Evolutionary conservation across 2,888 invertebrate genomes (phyloP), one percentile per base, ranked within the genome.

Genomic region (Phorcus lineatus): DNA sequence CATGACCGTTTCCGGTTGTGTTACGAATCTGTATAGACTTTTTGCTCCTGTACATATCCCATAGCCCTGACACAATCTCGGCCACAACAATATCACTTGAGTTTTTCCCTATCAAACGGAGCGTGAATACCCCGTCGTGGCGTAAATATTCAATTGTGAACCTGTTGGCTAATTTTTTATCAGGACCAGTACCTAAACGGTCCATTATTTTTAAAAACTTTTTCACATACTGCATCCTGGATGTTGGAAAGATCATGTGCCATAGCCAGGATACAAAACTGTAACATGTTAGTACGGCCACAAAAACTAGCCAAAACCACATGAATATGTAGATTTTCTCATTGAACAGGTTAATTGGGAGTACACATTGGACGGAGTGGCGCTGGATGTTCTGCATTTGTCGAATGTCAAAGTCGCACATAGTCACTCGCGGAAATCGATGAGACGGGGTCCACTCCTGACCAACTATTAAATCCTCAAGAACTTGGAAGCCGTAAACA

Each of bases 121-220:
- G 83, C 16, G 92, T 91, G 83, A 93, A 92, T 6, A 92, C 92
- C 7, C 93, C 93, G 82, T 93, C 93, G 74, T 92, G 91, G 40
- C 92, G 87, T 67, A 93, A 85, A 83, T 92, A 93, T 77, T 91
- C 90, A 83, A 91, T 87, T 1, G 91, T 90, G 81, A 93, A 93
- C 22, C 91, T 87, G 52, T 92, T 91, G 76, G 92, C 93, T n/a
- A 91, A 84, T 79, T 90, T 90, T 82, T 90, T 89, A 75, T 92
- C 92, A 47, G 91, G 90, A 19, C 91, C 91, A 0, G 90, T 83
- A 7, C 87, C 87, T 31, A 93, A 88, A 22, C 93, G 90, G 86
- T 92, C 93, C 92, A 94, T 93, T 78, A 93, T 91, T 85, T 93
- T 93, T 31, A 94, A 90, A 82, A 94, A 92, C 84, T 93, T 94